A percentile compares a stretch with the other conserved stretches of the same genome.
Evolutionary conservation across 2,113 vertebrate genomes (phyloP).

Genomic region (Gobiocypris rarus): DNA sequence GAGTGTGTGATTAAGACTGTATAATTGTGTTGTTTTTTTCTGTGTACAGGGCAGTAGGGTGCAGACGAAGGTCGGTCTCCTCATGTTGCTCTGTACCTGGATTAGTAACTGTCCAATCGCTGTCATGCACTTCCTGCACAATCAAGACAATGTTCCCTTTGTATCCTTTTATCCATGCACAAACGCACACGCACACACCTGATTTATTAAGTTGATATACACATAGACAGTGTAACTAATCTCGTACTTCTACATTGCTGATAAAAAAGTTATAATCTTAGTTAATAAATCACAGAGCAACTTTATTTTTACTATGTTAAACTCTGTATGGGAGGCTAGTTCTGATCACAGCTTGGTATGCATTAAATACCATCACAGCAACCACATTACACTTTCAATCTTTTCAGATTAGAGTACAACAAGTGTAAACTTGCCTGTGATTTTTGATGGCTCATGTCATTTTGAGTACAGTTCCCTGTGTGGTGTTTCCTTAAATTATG

Average conservation of each 20-base stretch:
- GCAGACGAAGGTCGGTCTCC: constrained; percentile 93
- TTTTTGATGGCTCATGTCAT: neutral
- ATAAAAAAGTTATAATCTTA: neutral
- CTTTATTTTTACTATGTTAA: neutral
- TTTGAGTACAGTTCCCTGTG: neutral
- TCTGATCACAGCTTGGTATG: neutral
- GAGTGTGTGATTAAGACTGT: neutral
- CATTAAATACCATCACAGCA: neutral
- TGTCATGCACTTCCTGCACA: constrained; percentile 97
- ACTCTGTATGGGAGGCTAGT: neutral
- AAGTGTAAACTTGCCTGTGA: neutral
- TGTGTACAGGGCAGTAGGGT: constrained; percentile 92
- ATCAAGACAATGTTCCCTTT: constrained; percentile 94
- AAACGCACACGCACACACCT: neutral
- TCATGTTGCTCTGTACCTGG: constrained; percentile 98
- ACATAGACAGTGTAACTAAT: neutral
- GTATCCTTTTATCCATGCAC: constrained; percentile 83
- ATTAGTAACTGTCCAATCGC: constrained; percentile 96
- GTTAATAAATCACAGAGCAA: neutral
- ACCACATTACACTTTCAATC: neutral
- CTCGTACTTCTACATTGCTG: neutral
- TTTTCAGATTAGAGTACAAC: neutral
- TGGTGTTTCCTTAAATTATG: constrained; percentile 76
- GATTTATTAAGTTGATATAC: constrained; percentile 1
- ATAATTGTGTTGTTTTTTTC: constrained; percentile 9